phyloP scores from a whole-genome alignment of 2,888 invertebrate species.

The Melinaea menophilus region DNA sequence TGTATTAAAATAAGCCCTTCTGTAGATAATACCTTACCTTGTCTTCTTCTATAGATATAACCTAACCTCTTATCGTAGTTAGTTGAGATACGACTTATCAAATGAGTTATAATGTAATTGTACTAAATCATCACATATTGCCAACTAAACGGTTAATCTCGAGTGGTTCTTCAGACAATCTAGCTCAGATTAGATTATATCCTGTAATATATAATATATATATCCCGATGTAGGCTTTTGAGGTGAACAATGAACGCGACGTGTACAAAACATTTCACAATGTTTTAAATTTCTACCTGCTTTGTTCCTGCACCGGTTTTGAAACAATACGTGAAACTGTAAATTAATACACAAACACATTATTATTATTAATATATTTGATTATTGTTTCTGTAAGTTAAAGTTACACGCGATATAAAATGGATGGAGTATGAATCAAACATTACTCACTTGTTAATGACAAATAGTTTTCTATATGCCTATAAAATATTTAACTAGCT shows the following conservation, averaged over 20 bases:
- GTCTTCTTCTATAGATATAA: too few relatives aligned
- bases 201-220: too few relatives aligned
- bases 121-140: background rate
- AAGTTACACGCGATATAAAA: background rate
- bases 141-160: background rate
- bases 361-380: background rate
- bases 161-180: background rate
- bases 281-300: constrained; percentile 51
- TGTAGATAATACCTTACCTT: too few relatives aligned
- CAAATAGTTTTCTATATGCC: too few relatives aligned
- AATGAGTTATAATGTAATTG: background rate
- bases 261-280: constrained; percentile 26
- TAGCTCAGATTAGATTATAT: background rate
- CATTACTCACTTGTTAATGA: constrained; percentile 13
- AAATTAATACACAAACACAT: constrained; percentile 10
- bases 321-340: constrained; percentile 31
- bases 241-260: constrained; percentile 17
- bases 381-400: too few relatives aligned
- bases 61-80: constrained; percentile 27
- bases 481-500: too few relatives aligned
- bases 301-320: constrained; percentile 51
- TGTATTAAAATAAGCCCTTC: too few relatives aligned
- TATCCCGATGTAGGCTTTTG: too few relatives aligned
- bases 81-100: constrained; percentile 23
- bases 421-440: constrained; percentile 17